These are phyloP conservation scores for Paramisgurnus dabryanus DNA, from an alignment of 2,113 vertebrate genomes.

Conservation along the genomic window DNA sequence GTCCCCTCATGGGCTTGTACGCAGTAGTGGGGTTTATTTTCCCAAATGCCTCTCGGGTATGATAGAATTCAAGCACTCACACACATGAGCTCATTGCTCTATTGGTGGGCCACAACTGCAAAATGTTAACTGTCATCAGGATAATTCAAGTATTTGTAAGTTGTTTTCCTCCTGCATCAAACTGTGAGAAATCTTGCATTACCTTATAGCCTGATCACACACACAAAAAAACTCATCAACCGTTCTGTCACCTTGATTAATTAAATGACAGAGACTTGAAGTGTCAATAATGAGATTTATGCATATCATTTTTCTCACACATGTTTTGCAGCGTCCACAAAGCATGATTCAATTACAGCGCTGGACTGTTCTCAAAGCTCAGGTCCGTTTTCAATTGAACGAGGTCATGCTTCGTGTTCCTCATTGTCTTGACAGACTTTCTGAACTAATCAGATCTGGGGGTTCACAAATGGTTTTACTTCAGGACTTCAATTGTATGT, in stretches of 20 bases:
- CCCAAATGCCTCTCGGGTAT: slow-evolving; percentile 42
- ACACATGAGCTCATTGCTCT: slow-evolving; percentile 58
- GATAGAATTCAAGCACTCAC: slow-evolving; percentile 43
- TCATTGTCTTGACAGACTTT: slow-evolving; percentile 73
- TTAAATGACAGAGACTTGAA: slow-evolving; percentile 22
- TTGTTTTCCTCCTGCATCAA: slow-evolving; percentile 47
- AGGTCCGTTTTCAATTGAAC: slow-evolving; percentile 79
- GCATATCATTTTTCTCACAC: not conserved
- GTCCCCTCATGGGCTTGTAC: slow-evolving; percentile 44
- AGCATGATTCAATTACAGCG: slow-evolving; percentile 75
- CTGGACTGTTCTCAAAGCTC: slow-evolving; percentile 58
- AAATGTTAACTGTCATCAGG: slow-evolving; percentile 59
- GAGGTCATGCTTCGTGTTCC: slow-evolving; percentile 77
- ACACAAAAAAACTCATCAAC: slow-evolving; percentile 9
- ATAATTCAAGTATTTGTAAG: slow-evolving; percentile 62
- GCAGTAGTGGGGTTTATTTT: slow-evolving; percentile 47
- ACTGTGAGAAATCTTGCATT: slow-evolving; percentile 36
- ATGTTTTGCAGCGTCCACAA: slow-evolving; percentile 38
- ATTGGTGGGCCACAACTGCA: slow-evolving; percentile 56
- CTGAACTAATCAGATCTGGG: slow-evolving; percentile 74
- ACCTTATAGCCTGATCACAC: slow-evolving; percentile 22
- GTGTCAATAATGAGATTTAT: slow-evolving; percentile 47
- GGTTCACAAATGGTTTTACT: slow-evolving; percentile 77
- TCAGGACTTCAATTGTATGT: slow-evolving; percentile 60
- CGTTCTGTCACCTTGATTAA: not conserved